Evolutionary conservation across 92 coral and sea anemone genomes (phyloP).

Genomic region (Phymanthus crucifer): DNA sequence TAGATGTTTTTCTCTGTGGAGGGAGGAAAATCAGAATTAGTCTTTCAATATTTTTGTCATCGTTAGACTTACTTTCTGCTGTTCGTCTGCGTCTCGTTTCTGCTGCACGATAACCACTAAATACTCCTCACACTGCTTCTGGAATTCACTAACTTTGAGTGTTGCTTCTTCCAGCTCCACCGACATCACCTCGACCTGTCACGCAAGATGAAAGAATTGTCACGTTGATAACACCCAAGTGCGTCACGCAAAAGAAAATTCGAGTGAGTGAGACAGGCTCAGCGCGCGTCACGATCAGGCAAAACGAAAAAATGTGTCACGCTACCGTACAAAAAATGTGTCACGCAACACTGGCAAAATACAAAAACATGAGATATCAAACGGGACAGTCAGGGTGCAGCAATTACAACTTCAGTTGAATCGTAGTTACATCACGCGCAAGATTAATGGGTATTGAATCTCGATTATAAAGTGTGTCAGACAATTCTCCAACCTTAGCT

Average conservation of each 20-base stretch:
- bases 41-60: no score
- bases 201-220: constrained; percentile 10
- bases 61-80: constrained; percentile 86
- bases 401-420: no score
- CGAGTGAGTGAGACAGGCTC: background rate
- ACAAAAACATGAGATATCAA: no score
- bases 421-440: no score
- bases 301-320: background rate
- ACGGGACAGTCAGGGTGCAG: background rate
- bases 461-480: background rate
- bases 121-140: constrained; percentile 97
- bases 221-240: background rate
- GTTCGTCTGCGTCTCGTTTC: constrained; percentile 99
- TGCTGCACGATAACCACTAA: constrained; percentile 96
- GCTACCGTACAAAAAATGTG: background rate
- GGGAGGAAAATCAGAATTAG: no score
- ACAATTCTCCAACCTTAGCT: constrained; percentile 68
- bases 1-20: no score
- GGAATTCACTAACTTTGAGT: constrained; percentile 95
- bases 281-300: background rate
- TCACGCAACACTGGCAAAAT: no score
- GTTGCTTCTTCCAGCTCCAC: constrained; percentile 97
- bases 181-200: constrained; percentile 96
- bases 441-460: background rate
- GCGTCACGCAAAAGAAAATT: background rate